Conservation (phyloP, 2,888 invertebrate species). For the Sinodicranocentrus sp. region DNA sequence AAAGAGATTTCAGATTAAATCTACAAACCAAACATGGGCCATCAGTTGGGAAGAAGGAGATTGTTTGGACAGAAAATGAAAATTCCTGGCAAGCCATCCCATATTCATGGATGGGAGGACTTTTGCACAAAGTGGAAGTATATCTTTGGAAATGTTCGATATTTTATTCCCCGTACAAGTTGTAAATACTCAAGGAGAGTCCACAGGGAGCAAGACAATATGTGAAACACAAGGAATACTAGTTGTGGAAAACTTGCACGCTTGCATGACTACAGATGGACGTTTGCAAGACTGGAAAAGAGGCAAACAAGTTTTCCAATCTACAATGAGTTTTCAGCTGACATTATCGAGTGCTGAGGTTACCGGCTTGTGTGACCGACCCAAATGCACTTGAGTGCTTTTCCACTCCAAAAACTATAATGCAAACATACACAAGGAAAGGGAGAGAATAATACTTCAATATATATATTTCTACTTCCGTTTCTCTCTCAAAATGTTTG, state of each 20-base stretch:
- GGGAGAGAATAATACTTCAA: too few species aligned
- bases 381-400: conserved; percentile 51
- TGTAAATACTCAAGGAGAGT: conserved; percentile 7
- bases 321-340: conserved; percentile 31
- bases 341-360: conserved; percentile 31
- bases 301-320: conserved; percentile 43
- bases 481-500: not conserved
- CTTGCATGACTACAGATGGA: conserved; percentile 8
- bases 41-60: not conserved
- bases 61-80: conserved; percentile 21
- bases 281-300: not conserved
- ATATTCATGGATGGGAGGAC: not conserved
- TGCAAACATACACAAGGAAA: not conserved
- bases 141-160: not conserved
- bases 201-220: conserved; percentile 27
- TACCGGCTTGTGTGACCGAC: conserved; percentile 37
- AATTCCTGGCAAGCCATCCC: conserved; percentile 25
- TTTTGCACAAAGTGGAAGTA: not conserved
- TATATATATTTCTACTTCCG: conserved; percentile 15
- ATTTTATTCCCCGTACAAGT: not conserved
- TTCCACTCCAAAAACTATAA: conserved; percentile 11
- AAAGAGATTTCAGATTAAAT: conserved; percentile 24
- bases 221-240: conserved; percentile 8
- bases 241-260: not conserved
- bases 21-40: conserved; percentile 5